Base-by-base conservation (phyloP, 2,888 invertebrate genomes). In the Aquatica leii region DNA sequence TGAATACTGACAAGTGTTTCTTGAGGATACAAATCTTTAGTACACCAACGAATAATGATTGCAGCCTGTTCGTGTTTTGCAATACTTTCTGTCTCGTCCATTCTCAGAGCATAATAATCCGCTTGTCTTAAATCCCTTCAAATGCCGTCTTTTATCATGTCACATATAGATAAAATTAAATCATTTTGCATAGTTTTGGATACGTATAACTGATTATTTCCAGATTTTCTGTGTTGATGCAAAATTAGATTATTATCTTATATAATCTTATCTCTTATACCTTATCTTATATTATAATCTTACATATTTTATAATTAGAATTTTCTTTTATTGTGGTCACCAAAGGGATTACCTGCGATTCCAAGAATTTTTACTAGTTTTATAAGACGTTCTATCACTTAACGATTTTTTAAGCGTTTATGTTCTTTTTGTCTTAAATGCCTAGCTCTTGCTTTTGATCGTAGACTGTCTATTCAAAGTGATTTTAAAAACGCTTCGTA, bases 41-140 rank as follows among this genome's bases (percentile, higher is more conserved):
- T 37, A 37, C 37, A 37, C 37, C 37, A 37, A 37, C 37, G 37
- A 37, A 37, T 37, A 37, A 37, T 37, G 11, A 37, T 37, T 37
- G 37, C 37, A 37, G 37, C 37, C 37, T 37, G 37, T 37, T 37
- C 12, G 37, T 37, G 37, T 37, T 37, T 37, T 2, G 37, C 24
- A 24, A 24, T 6, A 24, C 6, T 6, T 24, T 2, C 6, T 24
- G 24, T 24, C 6, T 24, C 24, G 37, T 31, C 37, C 12, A 37
- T 12, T 37, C 2, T 37, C 2, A 37, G 37, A 37, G 37, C 37
- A 37, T 37, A 37, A 37, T n/a, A 37, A 37, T 37, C 37, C 2
- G 11, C 11, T 37, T 37, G 37, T 37, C 37, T 24, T 24, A 24
- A 24, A 24, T 24, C 24, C 4, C 6, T 24, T 24, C 24, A 6